phyloP scores from a whole-genome alignment of 1,140 invertebrate genomes.

The Drosophila varians region DNA sequence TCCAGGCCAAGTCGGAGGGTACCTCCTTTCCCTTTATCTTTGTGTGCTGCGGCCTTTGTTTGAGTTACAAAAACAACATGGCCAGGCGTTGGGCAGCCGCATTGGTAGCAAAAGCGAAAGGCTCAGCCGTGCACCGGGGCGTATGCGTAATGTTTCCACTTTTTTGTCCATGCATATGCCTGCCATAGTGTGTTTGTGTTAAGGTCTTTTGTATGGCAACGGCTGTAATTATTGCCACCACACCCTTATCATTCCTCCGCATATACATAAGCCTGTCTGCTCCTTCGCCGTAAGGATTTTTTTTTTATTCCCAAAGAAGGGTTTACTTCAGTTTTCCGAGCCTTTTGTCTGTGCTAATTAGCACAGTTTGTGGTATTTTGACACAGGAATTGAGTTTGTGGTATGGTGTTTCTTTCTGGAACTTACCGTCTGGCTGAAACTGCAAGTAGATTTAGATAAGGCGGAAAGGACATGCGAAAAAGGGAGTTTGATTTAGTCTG shows the following conservation, averaged over 20 bases:
- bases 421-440: too few relatives aligned
- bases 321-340: slow-evolving; percentile 33
- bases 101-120: slow-evolving; percentile 42
- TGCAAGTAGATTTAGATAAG: background rate
- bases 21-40: slow-evolving; percentile 50
- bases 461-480: background rate
- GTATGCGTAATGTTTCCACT: slow-evolving; percentile 71
- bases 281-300: background rate
- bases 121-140: slow-evolving; percentile 57
- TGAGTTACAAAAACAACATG: slow-evolving; percentile 43
- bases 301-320: slow-evolving; percentile 3
- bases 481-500: slow-evolving; percentile 2
- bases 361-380: slow-evolving; percentile 55
- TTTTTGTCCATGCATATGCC: slow-evolving; percentile 36
- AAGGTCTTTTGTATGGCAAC: slow-evolving; percentile 66
- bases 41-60: slow-evolving; percentile 56
- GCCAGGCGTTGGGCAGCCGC: slow-evolving; percentile 11
- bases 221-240: slow-evolving; percentile 70
- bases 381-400: background rate
- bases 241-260: background rate
- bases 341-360: slow-evolving; percentile 69
- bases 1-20: slow-evolving; percentile 48
- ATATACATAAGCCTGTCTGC: slow-evolving; percentile 14
- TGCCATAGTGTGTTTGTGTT: slow-evolving; percentile 28
- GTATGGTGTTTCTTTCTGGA: too few relatives aligned